phyloP scores from a whole-genome alignment of 2,113 vertebrate species.

The Anoura caudifer region DNA sequence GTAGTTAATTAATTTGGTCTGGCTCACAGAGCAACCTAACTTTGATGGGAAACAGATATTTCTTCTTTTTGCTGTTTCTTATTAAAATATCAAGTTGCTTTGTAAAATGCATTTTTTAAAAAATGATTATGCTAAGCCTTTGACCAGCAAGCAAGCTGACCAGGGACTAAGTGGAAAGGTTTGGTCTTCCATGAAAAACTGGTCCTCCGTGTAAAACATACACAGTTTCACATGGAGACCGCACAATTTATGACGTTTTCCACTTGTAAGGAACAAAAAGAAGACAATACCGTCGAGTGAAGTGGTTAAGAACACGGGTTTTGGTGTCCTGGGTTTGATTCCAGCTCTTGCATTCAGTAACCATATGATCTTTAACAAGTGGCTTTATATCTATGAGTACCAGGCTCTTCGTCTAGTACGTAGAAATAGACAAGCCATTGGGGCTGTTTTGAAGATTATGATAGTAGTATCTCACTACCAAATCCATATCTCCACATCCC shows the following conservation, averaged over 20 bases:
- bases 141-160: neutral
- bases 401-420: neutral
- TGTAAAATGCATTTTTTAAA: neutral
- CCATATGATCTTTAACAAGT: neutral
- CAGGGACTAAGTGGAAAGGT: neutral
- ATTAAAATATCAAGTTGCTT: slow-evolving; percentile 26
- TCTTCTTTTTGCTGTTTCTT: neutral
- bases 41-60: slow-evolving; percentile 11
- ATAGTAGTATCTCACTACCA: neutral
- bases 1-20: slow-evolving; percentile 41
- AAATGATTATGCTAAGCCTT: slow-evolving; percentile 12
- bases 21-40: neutral
- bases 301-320: neutral
- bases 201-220: neutral
- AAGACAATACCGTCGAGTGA: neutral
- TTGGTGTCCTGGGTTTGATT: neutral
- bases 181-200: neutral
- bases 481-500: neutral
- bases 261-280: neutral
- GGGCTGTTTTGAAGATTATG: neutral
- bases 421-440: neutral
- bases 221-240: neutral
- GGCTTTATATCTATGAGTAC: neutral
- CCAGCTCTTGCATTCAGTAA: neutral
- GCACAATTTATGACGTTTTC: neutral